Conservation (phyloP, 2,888 invertebrate species). For the Nomada flava region DNA sequence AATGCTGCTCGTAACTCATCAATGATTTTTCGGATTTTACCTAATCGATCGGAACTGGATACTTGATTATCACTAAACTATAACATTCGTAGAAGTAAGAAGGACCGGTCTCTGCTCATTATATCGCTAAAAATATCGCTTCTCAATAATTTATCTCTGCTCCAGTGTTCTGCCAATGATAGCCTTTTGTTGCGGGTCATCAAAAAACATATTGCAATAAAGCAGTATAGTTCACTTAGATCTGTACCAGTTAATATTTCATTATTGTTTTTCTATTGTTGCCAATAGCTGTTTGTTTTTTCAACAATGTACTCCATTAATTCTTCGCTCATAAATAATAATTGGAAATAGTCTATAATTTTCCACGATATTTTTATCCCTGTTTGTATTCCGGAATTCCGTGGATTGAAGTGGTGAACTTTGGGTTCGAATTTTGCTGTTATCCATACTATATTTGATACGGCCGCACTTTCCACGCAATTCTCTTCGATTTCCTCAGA, state of each 20-base stretch:
- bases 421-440: background rate
- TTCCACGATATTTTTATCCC: slow-evolving; percentile 2
- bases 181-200: slow-evolving; percentile 16
- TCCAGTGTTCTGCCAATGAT: slow-evolving; percentile 23
- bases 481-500: background rate
- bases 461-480: background rate
- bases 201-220: slow-evolving; percentile 1
- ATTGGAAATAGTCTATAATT: slow-evolving; percentile 24
- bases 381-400: no score
- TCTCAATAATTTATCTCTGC: slow-evolving; percentile 4
- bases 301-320: slow-evolving; percentile 19
- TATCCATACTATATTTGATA: slow-evolving; percentile 10
- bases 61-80: background rate
- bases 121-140: background rate
- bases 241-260: background rate
- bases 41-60: background rate
- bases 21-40: slow-evolving; percentile 20
- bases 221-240: slow-evolving; percentile 13
- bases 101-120: slow-evolving; percentile 9
- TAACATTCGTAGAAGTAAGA: background rate
- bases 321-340: background rate
- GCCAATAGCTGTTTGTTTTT: slow-evolving; percentile 10
- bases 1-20: slow-evolving; percentile 9
- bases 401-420: no score
- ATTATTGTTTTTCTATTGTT: slow-evolving; percentile 13